These are phyloP conservation scores for Ennomos fuscantarius DNA, from an alignment of 2,888 invertebrate genomes.

Conservation along the genomic window DNA sequence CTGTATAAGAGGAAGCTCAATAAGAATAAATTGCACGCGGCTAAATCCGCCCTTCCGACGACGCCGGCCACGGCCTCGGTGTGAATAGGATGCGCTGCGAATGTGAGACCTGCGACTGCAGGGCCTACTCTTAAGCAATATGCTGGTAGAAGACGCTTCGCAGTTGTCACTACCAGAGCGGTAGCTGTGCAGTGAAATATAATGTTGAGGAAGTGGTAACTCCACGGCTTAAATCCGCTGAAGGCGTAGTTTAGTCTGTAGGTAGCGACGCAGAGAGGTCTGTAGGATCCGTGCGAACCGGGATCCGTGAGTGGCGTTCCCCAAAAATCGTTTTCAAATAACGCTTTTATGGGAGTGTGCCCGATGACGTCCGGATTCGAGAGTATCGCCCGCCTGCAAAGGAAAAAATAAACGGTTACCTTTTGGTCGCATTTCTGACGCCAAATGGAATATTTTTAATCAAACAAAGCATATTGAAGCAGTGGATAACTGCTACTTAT, in stretches of 20 bases:
- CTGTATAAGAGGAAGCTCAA: conserved; percentile 94
- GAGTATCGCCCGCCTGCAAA: conserved; percentile 95
- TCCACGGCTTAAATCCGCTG: conserved; percentile 91
- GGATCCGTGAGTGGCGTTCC: conserved; percentile 96
- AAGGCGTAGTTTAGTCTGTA: conserved; percentile 93
- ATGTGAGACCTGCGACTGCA: conserved; percentile 92
- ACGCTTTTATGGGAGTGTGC: conserved; percentile 91
- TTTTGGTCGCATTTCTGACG: too few relatives aligned
- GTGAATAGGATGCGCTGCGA: conserved; percentile 98
- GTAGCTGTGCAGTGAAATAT: conserved; percentile 94
- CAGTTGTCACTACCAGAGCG: conserved; percentile 91
- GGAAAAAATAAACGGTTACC: conserved; percentile 47
- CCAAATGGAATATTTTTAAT: background rate
- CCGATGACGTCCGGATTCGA: conserved; percentile 97
- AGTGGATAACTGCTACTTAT: too few relatives aligned
- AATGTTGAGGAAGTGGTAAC: conserved; percentile 95
- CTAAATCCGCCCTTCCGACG: conserved; percentile 97
- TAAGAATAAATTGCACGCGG: conserved; percentile 96
- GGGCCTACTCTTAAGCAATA: conserved; percentile 88
- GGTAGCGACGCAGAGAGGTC: conserved; percentile 95
- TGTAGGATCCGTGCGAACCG: conserved; percentile 98
- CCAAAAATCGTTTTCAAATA: conserved; percentile 98
- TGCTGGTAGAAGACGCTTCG: conserved; percentile 88
- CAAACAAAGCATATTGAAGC: too few relatives aligned
- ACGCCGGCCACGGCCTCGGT: conserved; percentile 98